Evolutionary conservation across 2,113 vertebrate species (phyloP), one percentile per base, ranked within the genome.

Genomic region (Aldabrachelys gigantea): DNA sequence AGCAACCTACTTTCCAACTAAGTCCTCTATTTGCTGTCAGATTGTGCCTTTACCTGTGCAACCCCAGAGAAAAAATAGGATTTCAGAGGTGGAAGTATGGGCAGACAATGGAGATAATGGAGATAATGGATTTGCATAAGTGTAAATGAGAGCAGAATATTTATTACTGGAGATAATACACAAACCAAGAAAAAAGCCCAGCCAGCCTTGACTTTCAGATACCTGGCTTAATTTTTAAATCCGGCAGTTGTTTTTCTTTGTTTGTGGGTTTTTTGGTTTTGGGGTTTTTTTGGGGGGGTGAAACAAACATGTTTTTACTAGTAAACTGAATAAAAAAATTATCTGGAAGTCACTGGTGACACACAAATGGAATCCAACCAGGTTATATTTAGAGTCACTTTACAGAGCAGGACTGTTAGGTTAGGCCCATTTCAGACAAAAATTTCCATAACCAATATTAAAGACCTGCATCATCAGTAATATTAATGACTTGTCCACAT

Each of bases 1-100:
- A 90, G 7, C 44, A 95, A 94, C 72, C 19, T 31, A 86, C 52
- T 41, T 88, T 80, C 93, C 41, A 94, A 92, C 57, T 59, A 59
- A 62, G 59, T 62, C 27, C 29, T 54, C 35, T 80, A 96, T 90
- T 78, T 76, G 72, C 69, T 94, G 47, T 92, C 65, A 82, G 85
- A 82, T 13, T n/a, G 54, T 13, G 0, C 47, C 88, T 93, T 41
- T 44, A 87, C 85, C 82, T 88, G 50, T 80, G 92, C 92, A 94
- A 85, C 82, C 87, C 87, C 90, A 91, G 78, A 96, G 75, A 59
- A 87, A 57, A 53, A 69, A n/a, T 69, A 35, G 16, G 31, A 16
- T 69, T 69, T 35, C 62, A 19, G 31, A 65, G 31, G 31, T 17
- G 31, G 3, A n/a, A 69, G 2, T 69, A 7, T 21, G 62, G 16